Evolutionary conservation across 2,888 invertebrate genomes (phyloP).

Genomic region (Noctua comes): DNA sequence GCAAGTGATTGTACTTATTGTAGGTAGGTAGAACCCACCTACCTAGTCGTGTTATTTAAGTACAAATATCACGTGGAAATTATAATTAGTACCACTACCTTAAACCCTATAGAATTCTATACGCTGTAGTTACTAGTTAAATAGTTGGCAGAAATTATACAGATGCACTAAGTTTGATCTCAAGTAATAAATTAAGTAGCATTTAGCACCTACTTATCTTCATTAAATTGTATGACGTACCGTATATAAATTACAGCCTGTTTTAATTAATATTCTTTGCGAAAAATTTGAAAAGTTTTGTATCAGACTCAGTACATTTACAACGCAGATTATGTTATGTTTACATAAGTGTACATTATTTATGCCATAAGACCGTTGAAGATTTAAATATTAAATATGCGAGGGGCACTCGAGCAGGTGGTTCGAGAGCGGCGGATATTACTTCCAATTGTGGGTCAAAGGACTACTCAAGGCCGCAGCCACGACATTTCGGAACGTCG

Average conservation of each 20-base stretch:
- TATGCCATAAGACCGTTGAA: conserved; percentile 64
- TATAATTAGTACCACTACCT: not conserved
- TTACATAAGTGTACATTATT: conserved; percentile 38
- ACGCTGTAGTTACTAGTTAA: not conserved
- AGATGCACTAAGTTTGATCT: not conserved
- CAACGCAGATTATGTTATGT: conserved; percentile 28
- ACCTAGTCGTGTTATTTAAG: not conserved
- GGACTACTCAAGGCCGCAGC: conserved; percentile 85
- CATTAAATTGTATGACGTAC: not conserved
- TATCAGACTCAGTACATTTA: not conserved
- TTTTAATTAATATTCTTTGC: not conserved
- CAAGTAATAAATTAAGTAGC: too few species aligned
- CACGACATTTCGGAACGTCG: conserved; percentile 82
- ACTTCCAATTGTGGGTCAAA: conserved; percentile 84
- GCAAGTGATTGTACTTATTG: conserved; percentile 21
- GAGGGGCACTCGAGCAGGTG: conserved; percentile 85
- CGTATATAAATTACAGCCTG: not conserved
- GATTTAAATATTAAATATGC: conserved; percentile 67
- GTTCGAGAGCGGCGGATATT: conserved; percentile 76
- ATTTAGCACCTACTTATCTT: not conserved
- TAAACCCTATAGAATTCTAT: not conserved
- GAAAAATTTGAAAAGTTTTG: not conserved
- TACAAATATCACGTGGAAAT: conserved; percentile 5
- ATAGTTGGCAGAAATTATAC: not conserved
- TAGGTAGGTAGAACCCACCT: conserved; percentile 9